Conservation (phyloP, 2,888 invertebrate species). For the Patella depressa region DNA sequence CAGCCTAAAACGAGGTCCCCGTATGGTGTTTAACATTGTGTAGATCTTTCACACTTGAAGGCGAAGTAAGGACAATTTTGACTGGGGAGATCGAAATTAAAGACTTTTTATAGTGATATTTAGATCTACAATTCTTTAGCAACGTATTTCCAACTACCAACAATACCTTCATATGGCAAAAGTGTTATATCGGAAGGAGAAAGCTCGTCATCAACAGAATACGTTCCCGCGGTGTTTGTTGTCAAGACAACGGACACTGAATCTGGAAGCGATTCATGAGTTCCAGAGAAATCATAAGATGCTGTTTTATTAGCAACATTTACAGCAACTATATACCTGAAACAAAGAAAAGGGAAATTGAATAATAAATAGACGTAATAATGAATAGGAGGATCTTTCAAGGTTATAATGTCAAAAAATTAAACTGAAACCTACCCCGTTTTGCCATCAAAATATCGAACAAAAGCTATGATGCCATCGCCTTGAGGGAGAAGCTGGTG, state of each 20-base stretch:
- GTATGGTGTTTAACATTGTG: no score
- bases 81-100: no score
- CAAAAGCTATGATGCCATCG: conserved; percentile 61
- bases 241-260: conserved; percentile 48
- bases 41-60: no score
- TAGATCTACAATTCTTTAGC: conserved; percentile 52
- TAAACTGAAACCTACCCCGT: conserved; percentile 50
- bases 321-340: conserved; percentile 62
- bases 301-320: conserved; percentile 55
- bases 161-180: conserved; percentile 58
- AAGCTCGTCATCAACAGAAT: conserved; percentile 43
- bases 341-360: conserved; percentile 12
- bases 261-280: conserved; percentile 46
- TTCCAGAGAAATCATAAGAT: conserved; percentile 48
- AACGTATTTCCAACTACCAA: conserved; percentile 61
- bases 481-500: conserved; percentile 47
- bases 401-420: no score
- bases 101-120: not conserved
- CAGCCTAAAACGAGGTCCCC: no score
- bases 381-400: not conserved
- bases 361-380: not conserved
- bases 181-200: conserved; percentile 44
- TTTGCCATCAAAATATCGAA: conserved; percentile 63
- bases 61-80: no score
- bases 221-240: conserved; percentile 36